Percentiles rank a stretch among this genome's conserved stretches.
phyloP scores from a whole-genome alignment of 35 echinoderm and acorn worm species.

The Ophioderma brevispina region DNA sequence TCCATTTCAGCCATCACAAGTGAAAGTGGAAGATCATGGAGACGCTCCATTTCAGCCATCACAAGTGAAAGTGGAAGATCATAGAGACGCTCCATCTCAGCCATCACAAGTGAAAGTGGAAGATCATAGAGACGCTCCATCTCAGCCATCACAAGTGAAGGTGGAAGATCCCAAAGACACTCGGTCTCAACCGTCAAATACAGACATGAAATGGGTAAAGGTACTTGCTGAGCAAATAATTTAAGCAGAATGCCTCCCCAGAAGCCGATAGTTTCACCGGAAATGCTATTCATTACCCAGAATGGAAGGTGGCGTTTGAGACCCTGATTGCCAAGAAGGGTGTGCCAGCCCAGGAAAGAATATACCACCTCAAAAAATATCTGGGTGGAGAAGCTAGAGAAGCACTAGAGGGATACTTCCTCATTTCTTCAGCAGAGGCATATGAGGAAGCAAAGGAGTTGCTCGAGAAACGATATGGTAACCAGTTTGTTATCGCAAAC shows the following conservation, averaged over 20 bases:
- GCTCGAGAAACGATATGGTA: conserved; percentile 2
- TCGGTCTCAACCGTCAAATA: not conserved
- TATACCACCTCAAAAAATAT: conserved; percentile 58
- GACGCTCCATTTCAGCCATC: not conserved
- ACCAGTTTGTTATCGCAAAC: conserved; percentile 15
- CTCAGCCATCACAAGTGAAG: too few relatives aligned
- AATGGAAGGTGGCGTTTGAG: not conserved
- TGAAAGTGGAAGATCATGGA: too few relatives aligned
- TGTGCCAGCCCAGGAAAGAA: not conserved
- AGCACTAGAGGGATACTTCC: conserved; percentile 11
- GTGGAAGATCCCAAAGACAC: not conserved
- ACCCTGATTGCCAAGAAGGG: not conserved
- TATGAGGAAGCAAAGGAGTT: conserved; percentile 1
- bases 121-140: too few relatives aligned
- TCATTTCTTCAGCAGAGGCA: not conserved
- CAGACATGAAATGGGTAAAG: not conserved
- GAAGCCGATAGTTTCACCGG: not conserved
- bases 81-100: not conserved
- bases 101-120: not conserved
- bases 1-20: too few relatives aligned
- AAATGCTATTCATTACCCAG: conserved; percentile 3
- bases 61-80: too few relatives aligned
- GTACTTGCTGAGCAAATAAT: not conserved
- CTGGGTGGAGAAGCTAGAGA: not conserved
- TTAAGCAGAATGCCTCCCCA: not conserved